phyloP scores from a whole-genome alignment of 2,797 vertebrate species.

The Emys orbicularis region DNA sequence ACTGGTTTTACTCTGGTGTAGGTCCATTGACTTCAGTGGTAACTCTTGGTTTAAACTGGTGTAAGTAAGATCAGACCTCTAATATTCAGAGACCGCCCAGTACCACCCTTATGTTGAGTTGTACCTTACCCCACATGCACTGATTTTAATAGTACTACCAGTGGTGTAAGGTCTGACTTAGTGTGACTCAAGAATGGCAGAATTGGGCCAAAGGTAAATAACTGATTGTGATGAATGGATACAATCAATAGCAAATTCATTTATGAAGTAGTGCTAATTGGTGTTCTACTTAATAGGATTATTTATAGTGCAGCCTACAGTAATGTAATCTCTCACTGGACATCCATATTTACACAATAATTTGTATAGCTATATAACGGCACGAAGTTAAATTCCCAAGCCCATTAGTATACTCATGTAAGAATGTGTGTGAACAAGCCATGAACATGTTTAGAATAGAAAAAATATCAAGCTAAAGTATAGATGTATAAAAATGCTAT shows the following conservation, averaged over 20 bases:
- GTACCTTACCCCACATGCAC: not conserved
- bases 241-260: not conserved
- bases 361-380: not conserved
- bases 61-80: not conserved
- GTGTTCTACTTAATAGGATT: not conserved
- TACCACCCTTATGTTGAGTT: not conserved
- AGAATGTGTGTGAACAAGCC: not conserved
- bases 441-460: not conserved
- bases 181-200: not conserved
- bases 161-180: not conserved
- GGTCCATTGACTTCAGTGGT: not conserved
- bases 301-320: not conserved
- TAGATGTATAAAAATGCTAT: not conserved
- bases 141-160: not conserved
- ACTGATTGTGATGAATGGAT: too few species aligned
- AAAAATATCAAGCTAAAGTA: not conserved
- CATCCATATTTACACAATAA: not conserved
- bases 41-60: not conserved
- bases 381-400: not conserved
- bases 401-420: not conserved
- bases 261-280: not conserved
- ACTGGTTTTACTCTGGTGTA: not conserved
- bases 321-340: not conserved
- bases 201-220: not conserved
- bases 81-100: not conserved